Base-by-base conservation (phyloP, 2,888 invertebrate species). In the Taphrorychus bicolor region DNA sequence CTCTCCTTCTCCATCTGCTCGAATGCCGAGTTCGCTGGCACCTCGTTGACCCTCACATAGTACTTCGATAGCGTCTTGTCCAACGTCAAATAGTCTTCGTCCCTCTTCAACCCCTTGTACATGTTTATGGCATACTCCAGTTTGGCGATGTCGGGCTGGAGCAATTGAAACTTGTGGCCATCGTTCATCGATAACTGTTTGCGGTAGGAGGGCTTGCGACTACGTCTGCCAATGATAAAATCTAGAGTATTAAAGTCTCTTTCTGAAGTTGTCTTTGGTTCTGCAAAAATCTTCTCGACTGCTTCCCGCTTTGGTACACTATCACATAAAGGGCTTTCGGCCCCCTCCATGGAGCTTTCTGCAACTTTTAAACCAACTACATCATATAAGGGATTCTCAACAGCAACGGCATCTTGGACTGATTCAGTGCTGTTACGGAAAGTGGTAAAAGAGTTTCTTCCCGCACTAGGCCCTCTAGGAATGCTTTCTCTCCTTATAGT, bases 71-170 rank as follows among this genome's bases (percentile, higher is more conserved):
- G 49, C 14, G 56, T 59, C 21, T 64, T 71, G 22, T 63, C 66
- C 0, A 74, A 19, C 5, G 58, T 45, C 18, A 64, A 45, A 53
- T 73, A 74, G n/a, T 69, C 65, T 4, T 52, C 41, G 65, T 74
- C 74, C 16, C 71, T 66, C 42, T 66, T 74, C 5, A 74, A 45
- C 0, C 73, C 72, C 48, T 52, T 72, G 40, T 71, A 74, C 11
- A n/a, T n/a, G 17, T 53, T 19, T 4, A 74, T 60, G 5, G 59
- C 23, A 2, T 62, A 51, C 56, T 70, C 68, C 3, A 72, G 42
- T 5, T 65, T 61, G 3, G 24, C n/a, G 9, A 66, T 57, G 22
- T 22, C 32, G 9, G 61, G 54, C 49, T 66, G 60, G 18, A 54
- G 22, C 7, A 45, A 5, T 7, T n/a, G 14, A n/a, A 60, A 52